Percentiles rank a stretch among this genome's conserved stretches.
These are phyloP conservation scores for Ostrea edulis DNA, from an alignment of 1,140 invertebrate species.

Conservation along the genomic window DNA sequence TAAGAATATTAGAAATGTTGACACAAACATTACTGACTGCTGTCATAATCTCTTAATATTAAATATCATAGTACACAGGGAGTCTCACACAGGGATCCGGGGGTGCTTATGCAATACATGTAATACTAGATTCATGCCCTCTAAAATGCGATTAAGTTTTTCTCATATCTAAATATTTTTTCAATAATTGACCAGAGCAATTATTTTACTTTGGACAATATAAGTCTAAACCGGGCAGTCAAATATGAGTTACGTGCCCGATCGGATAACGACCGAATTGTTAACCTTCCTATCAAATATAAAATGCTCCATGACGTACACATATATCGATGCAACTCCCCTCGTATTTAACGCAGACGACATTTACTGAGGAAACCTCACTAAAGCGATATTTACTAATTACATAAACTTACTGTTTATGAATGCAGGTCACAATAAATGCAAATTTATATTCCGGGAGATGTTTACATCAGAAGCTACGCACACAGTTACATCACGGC, in stretches of 20 bases:
- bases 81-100: too few species aligned
- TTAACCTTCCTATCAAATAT: not conserved
- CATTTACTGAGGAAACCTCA: not conserved
- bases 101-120: too few species aligned
- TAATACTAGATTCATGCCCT: too few species aligned
- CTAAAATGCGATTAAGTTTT: too few species aligned
- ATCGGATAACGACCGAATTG: conserved; percentile 5
- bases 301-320: not conserved
- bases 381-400: not conserved
- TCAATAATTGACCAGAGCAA: too few species aligned
- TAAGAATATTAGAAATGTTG: too few species aligned
- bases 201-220: too few species aligned
- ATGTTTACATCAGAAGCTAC: not conserved
- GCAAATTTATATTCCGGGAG: not conserved
- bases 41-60: too few species aligned
- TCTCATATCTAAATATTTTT: too few species aligned
- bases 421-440: not conserved
- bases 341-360: not conserved
- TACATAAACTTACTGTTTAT: not conserved
- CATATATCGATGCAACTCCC: not conserved
- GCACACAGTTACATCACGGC: not conserved
- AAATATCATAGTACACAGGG: too few species aligned
- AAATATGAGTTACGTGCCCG: not conserved
- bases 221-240: too few species aligned
- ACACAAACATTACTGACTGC: too few species aligned